A percentile compares a stretch with the other conserved stretches of the same genome.
Evolutionary conservation across 2,888 invertebrate species (phyloP).

Genomic region (Amiota mariae): DNA sequence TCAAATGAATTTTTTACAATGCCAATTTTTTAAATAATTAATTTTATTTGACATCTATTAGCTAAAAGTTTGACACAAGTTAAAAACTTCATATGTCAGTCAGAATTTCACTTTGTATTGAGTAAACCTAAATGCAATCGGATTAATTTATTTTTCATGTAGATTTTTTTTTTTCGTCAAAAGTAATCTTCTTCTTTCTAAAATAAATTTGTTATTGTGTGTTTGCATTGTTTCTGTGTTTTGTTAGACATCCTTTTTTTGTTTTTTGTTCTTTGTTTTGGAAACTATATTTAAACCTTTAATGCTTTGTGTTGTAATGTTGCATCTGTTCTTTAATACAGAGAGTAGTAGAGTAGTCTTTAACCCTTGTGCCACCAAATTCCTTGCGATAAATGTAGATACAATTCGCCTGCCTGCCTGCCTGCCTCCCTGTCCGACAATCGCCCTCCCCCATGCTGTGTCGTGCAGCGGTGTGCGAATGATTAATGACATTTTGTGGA

Average conservation of each 20-base stretch:
- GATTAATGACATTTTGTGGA: slow-evolving; percentile 72
- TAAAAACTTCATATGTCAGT: no score
- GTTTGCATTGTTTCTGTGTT: neutral
- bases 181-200: no score
- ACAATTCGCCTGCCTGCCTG: slow-evolving; percentile 43
- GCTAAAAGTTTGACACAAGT: no score
- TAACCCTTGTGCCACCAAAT: slow-evolving; percentile 8
- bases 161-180: no score
- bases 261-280: neutral
- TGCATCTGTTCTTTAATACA: slow-evolving; percentile 16
- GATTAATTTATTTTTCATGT: no score
- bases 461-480: slow-evolving; percentile 67
- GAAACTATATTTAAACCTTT: slow-evolving; percentile 18
- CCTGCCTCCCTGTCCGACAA: neutral
- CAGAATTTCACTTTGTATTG: no score
- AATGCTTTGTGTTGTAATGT: slow-evolving; percentile 13
- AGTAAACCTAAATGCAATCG: no score
- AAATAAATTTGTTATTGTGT: neutral
- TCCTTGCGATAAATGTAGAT: neutral
- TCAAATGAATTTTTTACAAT: no score
- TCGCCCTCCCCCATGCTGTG: slow-evolving; percentile 22
- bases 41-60: no score
- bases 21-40: no score
- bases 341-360: neutral
- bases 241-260: neutral